A percentile compares a stretch with the other conserved stretches of the same genome.
Conservation (phyloP, 2,797 vertebrate species). For the Pygocentrus nattereri region DNA sequence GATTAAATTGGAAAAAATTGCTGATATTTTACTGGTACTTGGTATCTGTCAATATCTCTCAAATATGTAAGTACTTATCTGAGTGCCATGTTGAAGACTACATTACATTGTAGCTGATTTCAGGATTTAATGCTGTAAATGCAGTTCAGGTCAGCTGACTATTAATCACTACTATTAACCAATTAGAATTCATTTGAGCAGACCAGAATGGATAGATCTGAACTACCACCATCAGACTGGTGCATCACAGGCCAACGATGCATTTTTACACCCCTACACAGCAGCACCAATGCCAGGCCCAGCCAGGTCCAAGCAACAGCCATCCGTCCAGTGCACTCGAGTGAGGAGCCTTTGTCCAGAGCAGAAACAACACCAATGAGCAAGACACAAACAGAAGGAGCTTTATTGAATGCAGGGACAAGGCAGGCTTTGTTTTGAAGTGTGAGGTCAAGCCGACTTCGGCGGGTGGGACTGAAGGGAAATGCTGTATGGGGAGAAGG, state of each 20-base stretch:
- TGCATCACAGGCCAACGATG: background rate
- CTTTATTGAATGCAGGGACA: slow-evolving; percentile 57
- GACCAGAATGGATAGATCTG: background rate
- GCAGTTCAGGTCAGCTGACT: no score
- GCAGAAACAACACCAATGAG: slow-evolving; percentile 54
- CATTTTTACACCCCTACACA: background rate
- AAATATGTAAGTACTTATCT: no score
- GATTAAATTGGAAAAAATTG: no score
- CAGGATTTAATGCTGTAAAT: no score
- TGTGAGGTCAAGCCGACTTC: slow-evolving; percentile 35
- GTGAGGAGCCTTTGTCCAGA: slow-evolving; percentile 58
- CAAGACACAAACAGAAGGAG: slow-evolving; percentile 50
- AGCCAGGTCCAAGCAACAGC: slow-evolving; percentile 30
- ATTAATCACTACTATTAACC: no score
- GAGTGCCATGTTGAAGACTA: no score
- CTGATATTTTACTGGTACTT: no score
- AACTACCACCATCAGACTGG: background rate
- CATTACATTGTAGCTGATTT: no score
- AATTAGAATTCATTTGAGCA: no score
- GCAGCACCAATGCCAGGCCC: slow-evolving; percentile 2
- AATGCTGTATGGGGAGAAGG: slow-evolving; percentile 27
- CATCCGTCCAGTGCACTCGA: slow-evolving; percentile 32
- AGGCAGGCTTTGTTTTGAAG: slow-evolving; percentile 53
- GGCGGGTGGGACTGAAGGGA: slow-evolving; percentile 7
- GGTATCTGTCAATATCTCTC: no score